A percentile compares a stretch with the other conserved stretches of the same genome.
Conservation (phyloP, 2,113 vertebrate species). For the Taurulus bubalis region DNA sequence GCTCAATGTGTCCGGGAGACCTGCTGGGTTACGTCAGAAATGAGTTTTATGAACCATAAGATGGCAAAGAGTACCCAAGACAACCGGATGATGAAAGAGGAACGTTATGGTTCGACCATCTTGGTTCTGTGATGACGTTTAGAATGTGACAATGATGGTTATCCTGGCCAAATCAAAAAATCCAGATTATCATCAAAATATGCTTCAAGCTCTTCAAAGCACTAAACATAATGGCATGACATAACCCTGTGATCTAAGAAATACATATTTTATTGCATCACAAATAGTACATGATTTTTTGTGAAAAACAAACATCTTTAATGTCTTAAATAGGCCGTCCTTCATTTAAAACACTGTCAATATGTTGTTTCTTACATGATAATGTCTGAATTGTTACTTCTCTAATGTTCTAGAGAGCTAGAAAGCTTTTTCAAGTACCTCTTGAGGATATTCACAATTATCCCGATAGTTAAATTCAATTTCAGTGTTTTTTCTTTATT, state of each 20-base stretch:
- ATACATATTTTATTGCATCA: not conserved
- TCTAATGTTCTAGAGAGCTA: not conserved
- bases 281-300: not conserved
- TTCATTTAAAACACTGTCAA: not conserved
- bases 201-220: not conserved
- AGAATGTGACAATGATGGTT: not conserved
- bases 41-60: not conserved
- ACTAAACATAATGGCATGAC: not conserved
- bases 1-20: conserved; percentile 52
- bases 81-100: not conserved
- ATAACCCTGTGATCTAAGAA: not conserved
- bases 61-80: not conserved
- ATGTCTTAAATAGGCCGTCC: not conserved
- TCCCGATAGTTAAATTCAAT: not conserved
- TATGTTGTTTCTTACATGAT: not conserved
- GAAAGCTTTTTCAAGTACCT: not conserved
- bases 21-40: conserved; percentile 25
- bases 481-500: not conserved
- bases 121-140: not conserved
- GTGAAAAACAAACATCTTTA: not conserved
- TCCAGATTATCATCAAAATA: not conserved
- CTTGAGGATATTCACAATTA: not conserved
- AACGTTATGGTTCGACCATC: not conserved
- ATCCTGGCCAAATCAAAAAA: not conserved
- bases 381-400: not conserved